Percentiles rank a stretch among this genome's conserved stretches.
Evolutionary conservation across 2,113 vertebrate species (phyloP).

Genomic region (Choloepus hoffmanni): DNA sequence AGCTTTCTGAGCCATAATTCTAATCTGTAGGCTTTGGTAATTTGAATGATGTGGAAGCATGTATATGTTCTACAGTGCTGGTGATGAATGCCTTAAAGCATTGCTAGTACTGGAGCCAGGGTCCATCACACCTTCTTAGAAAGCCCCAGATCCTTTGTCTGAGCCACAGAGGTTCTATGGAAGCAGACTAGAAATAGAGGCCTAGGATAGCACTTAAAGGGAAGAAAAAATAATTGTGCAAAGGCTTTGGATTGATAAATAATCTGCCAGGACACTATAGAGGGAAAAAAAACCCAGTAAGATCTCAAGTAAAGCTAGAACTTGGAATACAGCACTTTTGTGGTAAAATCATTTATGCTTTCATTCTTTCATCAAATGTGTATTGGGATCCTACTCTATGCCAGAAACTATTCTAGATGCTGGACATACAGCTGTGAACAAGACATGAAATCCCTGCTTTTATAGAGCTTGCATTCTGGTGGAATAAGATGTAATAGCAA

Average conservation of each 20-base stretch:
- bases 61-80: neutral
- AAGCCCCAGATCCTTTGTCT: neutral
- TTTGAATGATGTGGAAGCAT: rapidly evolving
- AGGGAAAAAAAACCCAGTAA: neutral
- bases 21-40: neutral
- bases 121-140: neutral
- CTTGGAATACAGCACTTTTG: neutral
- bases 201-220: neutral
- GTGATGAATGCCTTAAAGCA: neutral
- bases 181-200: neutral
- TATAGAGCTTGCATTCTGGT: neutral
- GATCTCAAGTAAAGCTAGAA: neutral
- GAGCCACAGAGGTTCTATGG: neutral
- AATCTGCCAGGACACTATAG: neutral
- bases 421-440: neutral
- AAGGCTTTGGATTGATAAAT: neutral
- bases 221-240: neutral
- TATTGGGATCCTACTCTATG: neutral
- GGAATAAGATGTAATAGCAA: neutral
- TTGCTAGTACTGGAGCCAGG: no score
- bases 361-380: neutral
- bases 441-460: conserved; percentile 37
- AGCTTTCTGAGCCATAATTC: neutral
- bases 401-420: conserved; percentile 19
- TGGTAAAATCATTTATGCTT: neutral